phyloP scores from a whole-genome alignment of 2,797 vertebrate genomes.

The Falco novaeseelandiae region DNA sequence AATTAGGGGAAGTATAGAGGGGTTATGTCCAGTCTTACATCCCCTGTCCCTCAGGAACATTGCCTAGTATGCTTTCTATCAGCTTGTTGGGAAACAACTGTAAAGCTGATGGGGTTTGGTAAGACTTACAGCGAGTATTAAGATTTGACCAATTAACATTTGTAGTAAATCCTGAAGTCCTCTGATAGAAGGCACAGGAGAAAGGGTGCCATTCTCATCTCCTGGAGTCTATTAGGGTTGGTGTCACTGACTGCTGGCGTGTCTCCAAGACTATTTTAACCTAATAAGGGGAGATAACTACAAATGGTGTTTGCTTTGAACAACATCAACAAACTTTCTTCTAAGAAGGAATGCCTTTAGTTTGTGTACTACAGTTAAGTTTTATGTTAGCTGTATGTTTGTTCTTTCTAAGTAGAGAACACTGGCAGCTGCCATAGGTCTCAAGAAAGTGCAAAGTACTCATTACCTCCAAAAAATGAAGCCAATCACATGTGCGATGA shows the following conservation, averaged over 20 bases:
- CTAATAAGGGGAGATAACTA: background rate
- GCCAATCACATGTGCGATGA: background rate
- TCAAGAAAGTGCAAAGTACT: background rate
- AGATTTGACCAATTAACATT: background rate
- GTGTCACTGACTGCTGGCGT: background rate
- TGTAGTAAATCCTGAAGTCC: background rate
- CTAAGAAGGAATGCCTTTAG: background rate
- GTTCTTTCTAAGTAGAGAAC: background rate
- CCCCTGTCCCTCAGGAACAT: background rate
- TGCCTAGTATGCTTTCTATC: background rate
- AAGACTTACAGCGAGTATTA: background rate
- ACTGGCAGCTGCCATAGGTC: background rate
- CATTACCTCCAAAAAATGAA: background rate
- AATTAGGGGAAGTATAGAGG: background rate
- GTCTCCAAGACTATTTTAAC: background rate
- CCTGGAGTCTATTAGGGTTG: background rate
- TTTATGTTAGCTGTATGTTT: background rate
- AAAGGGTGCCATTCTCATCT: background rate
- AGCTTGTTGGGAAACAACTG: background rate
- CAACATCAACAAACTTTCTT: background rate
- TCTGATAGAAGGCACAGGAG: background rate
- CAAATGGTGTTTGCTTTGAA: background rate
- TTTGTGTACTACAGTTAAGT: background rate
- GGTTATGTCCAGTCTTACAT: background rate
- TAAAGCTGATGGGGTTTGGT: background rate